Conservation (phyloP, 2,797 vertebrate genomes). For the Sandelia bainsii region DNA sequence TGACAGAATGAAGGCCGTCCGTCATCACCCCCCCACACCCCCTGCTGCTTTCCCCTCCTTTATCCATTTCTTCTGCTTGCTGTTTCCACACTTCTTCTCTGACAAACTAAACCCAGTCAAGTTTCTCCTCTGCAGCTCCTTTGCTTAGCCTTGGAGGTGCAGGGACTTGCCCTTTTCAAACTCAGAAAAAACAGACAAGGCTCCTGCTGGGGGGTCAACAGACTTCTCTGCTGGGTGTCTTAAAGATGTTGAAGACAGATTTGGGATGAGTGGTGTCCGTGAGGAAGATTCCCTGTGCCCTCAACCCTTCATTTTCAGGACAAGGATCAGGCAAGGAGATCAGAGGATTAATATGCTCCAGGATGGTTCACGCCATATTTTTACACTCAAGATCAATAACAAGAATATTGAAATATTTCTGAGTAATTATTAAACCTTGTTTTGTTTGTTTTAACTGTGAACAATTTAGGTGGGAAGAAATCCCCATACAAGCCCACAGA, state of each 20-base stretch:
- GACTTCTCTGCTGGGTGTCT: conserved; percentile 68
- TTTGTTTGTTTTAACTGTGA: not conserved
- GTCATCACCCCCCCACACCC: conserved; percentile 72
- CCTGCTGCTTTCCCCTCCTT: conserved; percentile 48
- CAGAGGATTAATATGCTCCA: conserved; percentile 12
- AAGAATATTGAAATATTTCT: not conserved
- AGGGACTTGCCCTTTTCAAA: conserved; percentile 69
- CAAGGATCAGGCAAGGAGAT: conserved; percentile 15
- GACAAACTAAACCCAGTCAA: conserved; percentile 44
- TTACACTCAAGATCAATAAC: not conserved
- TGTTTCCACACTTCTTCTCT: conserved; percentile 31
- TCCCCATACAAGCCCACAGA: not conserved
- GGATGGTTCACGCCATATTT: not conserved
- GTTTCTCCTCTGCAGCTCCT: conserved; percentile 50
- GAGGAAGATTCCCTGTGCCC: conserved; percentile 49
- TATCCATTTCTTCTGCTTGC: conserved; percentile 28
- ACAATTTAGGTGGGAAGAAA: not conserved
- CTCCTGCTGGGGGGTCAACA: conserved; percentile 71
- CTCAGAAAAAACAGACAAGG: conserved; percentile 78
- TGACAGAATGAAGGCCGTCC: conserved; percentile 84
- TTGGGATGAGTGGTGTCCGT: conserved; percentile 43
- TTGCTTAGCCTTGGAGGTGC: conserved; percentile 45
- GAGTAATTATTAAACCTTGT: not conserved
- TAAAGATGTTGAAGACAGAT: conserved; percentile 65
- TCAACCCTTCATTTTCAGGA: conserved; percentile 28